Evolutionary conservation across 2,888 invertebrate genomes (phyloP).

Genomic region (Synanthedon tipuliformis): DNA sequence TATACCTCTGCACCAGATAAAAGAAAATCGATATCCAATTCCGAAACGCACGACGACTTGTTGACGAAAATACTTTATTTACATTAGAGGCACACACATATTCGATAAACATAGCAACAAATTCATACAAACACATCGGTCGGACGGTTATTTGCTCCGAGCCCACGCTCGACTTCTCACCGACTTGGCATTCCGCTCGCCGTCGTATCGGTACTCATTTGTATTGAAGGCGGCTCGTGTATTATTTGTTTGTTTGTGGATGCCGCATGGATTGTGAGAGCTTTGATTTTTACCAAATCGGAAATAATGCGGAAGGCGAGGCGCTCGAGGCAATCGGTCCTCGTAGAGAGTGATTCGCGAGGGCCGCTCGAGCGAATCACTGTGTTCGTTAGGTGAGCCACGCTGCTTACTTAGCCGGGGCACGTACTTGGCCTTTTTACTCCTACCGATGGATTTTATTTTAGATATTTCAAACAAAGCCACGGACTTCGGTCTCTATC

Average conservation of each 20-base stretch:
- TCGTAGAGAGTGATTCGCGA: slow-evolving; percentile 19
- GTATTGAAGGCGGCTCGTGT: slow-evolving; percentile 60
- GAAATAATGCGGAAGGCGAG: slow-evolving; percentile 60
- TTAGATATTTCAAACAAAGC: slow-evolving; percentile 33
- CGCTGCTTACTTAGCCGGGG: slow-evolving; percentile 52
- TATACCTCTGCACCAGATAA: background rate
- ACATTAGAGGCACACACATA: slow-evolving; percentile 48
- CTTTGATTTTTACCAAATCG: slow-evolving; percentile 68
- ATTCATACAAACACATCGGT: slow-evolving; percentile 60
- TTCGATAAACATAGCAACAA: slow-evolving; percentile 64
- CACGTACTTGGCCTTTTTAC: slow-evolving; percentile 66
- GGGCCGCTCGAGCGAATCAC: slow-evolving; percentile 53
- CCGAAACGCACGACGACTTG: background rate
- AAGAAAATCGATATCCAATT: background rate
- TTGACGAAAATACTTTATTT: slow-evolving; percentile 29
- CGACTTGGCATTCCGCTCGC: slow-evolving; percentile 54
- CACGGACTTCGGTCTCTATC: slow-evolving; percentile 26
- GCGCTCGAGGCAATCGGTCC: slow-evolving; percentile 45
- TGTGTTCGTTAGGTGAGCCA: slow-evolving; percentile 44
- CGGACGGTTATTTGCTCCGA: slow-evolving; percentile 60
- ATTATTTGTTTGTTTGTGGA: slow-evolving; percentile 67
- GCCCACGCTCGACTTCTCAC: slow-evolving; percentile 50
- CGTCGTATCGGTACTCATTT: slow-evolving; percentile 63
- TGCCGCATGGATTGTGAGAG: slow-evolving; percentile 54
- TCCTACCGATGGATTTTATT: slow-evolving; percentile 61